Evolutionary conservation across 2,113 vertebrate genomes (phyloP), one percentile per base, ranked within the genome.

Genomic region (Phalacrocorax aristotelis): DNA sequence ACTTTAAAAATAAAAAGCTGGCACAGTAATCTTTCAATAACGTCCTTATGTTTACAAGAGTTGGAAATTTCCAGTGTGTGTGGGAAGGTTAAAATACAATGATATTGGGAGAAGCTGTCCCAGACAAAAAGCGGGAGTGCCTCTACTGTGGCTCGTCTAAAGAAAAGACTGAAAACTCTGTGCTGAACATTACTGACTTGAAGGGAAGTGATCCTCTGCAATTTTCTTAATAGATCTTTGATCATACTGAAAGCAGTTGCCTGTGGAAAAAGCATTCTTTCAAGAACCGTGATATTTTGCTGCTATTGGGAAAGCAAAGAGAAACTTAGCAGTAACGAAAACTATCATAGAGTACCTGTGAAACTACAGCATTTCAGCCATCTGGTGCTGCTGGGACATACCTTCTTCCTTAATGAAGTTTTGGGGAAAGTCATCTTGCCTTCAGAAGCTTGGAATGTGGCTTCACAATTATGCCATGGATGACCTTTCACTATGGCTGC

Each of bases 371-470:
- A 52, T 86, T 91, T 90, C 69, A 76, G 30, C 64, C 81, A 36
- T 36, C 55, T 54, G 19, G 19, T 40, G 89, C n/a, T 93, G 69
- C 69, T 58, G 36, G 82, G 54, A 64, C 17, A 3, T 80, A 77
- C 36, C 78, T 92, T 74, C 48, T 38, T 91, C 88, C 79, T 90
- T 93, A 75, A 92, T 91, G 72, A 95, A 87, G 61, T 91, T 97
- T 96, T 90, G 78, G 68, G 93, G 86, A 58, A 97, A 91, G 90
- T 84, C 95, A 62, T 68, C 87, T 84, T 83, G 2, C 77, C 69
- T 95, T 94, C 94, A 96, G 79, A 92, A 91, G 79, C 26, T 81
- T 92, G 96, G 96, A 97, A 97, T 96, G 95, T 38, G 79, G 94
- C 94, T 97, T 94, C 91, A 83, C 66, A 44, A 93, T 96, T 83